Evolutionary conservation across 2,113 vertebrate genomes (phyloP), one percentile per base, ranked within the genome.

Genomic region (Equus przewalskii): DNA sequence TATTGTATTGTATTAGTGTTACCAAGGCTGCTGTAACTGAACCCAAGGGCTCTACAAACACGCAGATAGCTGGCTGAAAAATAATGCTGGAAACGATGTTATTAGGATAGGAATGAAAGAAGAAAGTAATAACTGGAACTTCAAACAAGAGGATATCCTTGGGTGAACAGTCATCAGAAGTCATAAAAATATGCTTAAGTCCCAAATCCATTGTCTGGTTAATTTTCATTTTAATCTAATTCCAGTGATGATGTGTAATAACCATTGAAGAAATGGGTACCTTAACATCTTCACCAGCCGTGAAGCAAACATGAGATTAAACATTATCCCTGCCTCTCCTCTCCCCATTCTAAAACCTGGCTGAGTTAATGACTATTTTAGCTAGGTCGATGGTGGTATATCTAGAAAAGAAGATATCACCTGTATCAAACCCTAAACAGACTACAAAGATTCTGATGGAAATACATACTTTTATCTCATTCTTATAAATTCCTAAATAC

Each of bases 201-300:
- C 13, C 36, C 67, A 95, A 94, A 70, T 65, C 13, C 19, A 58
- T 58, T 75, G 4, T 5, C 46, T 86, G 36, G 30, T 78, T 75
- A 95, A 69, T 80, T 56, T 93, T 70, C 36, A 81, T 79, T 65
- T 93, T 73, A 82, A 73, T 60, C 12, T 33, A 95, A 69, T 87
- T 87, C 62, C 60, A 21, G 10, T 82, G 19, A 78, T 9, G 10
- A 60, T 11, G 18, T 67, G 21, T 76, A 67, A 46, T 54, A 76
- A 46, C 33, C 62, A 56, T 9, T 72, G 44, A 96, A 69, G 64
- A 83, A 83, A 2, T 51, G 18, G 5, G 1, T 78, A 22, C 72
- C 4, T 92, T 80, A 19, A 58, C 49, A 96, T 33, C 67, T 76
- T 33, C 56, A 94, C 14, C 22, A 82, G 24, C 18, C 41, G 28